Percentiles rank a stretch among this genome's conserved stretches.
Evolutionary conservation across 2,797 vertebrate genomes (phyloP).

Genomic region (Gobionotothen gibberifrons): DNA sequence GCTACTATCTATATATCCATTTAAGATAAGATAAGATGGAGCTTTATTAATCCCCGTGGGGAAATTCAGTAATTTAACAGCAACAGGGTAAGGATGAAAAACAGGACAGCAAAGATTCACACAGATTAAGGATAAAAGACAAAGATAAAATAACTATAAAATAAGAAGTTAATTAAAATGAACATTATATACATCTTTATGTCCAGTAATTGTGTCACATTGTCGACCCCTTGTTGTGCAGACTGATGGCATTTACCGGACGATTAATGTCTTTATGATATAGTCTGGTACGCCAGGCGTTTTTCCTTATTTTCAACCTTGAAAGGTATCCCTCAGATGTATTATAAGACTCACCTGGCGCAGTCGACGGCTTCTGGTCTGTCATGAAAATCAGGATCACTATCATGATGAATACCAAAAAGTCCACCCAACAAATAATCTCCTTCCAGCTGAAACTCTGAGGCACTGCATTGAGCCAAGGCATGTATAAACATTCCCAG

Average conservation of each 20-base stretch:
- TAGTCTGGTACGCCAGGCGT: neutral
- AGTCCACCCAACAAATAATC: conserved; percentile 81
- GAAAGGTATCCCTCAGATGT: neutral
- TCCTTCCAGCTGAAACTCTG: conserved; percentile 74
- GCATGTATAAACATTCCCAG: conserved; percentile 25
- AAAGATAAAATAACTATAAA: too few relatives aligned
- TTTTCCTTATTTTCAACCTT: neutral
- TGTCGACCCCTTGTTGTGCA: too few relatives aligned
- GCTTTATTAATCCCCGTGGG: too few relatives aligned
- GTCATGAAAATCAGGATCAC: neutral
- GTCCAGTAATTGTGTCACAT: too few relatives aligned
- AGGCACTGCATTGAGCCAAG: conserved; percentile 27
- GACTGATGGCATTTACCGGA: neutral
- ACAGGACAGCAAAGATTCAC: too few relatives aligned
- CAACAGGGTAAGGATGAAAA: too few relatives aligned
- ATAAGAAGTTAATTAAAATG: too few relatives aligned
- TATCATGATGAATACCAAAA: conserved; percentile 73
- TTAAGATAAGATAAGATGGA: too few relatives aligned
- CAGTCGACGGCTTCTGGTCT: conserved; percentile 69
- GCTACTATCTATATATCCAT: too few relatives aligned
- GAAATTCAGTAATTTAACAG: too few relatives aligned
- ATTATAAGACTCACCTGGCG: conserved; percentile 68
- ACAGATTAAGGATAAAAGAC: too few relatives aligned
- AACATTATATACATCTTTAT: too few relatives aligned
- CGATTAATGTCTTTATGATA: neutral